Conservation (phyloP, 2,797 vertebrate species). For the Harpagifer antarcticus region DNA sequence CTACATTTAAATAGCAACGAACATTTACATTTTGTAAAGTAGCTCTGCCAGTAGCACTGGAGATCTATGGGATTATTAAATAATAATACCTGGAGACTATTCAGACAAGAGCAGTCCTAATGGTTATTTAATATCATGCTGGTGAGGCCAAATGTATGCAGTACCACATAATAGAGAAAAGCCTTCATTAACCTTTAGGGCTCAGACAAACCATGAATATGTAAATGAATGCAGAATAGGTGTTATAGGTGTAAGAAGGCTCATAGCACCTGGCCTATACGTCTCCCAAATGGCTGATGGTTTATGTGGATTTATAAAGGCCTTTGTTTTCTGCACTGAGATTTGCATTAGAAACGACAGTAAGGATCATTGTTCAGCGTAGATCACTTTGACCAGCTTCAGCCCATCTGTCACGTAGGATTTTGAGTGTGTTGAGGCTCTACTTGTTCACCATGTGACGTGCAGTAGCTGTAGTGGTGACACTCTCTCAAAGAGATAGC, state of each 20-base stretch:
- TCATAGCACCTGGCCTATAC: slow-evolving; percentile 75
- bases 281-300: slow-evolving; percentile 69
- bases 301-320: slow-evolving; percentile 62
- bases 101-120: slow-evolving; percentile 63
- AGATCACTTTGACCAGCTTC: slow-evolving; percentile 49
- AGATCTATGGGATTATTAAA: slow-evolving; percentile 58
- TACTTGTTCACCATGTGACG: slow-evolving; percentile 24
- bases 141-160: slow-evolving; percentile 72
- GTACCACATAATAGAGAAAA: slow-evolving; percentile 73
- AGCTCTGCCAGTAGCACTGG: slow-evolving; percentile 12
- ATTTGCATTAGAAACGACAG: slow-evolving; percentile 75
- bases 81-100: slow-evolving; percentile 59
- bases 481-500: slow-evolving; percentile 16
- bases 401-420: slow-evolving; percentile 56
- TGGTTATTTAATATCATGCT: slow-evolving; percentile 69
- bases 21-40: slow-evolving; percentile 26
- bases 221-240: slow-evolving; percentile 79
- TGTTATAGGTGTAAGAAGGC: slow-evolving; percentile 77
- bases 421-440: slow-evolving; percentile 20
- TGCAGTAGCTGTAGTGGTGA: slow-evolving; percentile 12
- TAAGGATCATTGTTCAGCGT: slow-evolving; percentile 53
- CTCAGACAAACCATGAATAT: slow-evolving; percentile 78
- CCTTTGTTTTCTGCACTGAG: slow-evolving; percentile 67
- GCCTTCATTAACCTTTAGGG: slow-evolving; percentile 83
- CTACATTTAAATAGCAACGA: slow-evolving; percentile 18